Evolutionary conservation across 2,888 invertebrate species (phyloP), one percentile per base, ranked within the genome.

Genomic region (Sphaerophoria taeniata): DNA sequence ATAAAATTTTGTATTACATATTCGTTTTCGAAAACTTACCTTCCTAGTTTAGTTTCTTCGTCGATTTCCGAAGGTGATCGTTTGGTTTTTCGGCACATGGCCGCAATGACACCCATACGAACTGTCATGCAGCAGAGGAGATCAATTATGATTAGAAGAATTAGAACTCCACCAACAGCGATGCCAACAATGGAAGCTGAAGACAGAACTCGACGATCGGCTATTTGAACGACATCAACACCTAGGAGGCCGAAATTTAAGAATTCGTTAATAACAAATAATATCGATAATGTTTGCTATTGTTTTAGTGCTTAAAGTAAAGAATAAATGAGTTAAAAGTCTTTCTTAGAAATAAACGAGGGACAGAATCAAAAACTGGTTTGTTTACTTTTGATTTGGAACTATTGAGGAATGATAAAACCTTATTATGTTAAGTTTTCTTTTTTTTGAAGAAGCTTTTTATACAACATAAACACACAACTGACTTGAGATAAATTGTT

Each of bases 121-220:
- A 92, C 94, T 92, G 93, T 95, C 93, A 95, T 94, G 91, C 95
- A 96, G 90, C 98, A 97, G 49, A 96, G 94, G 7, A 98, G 93
- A 91, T 99, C 98, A 88, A 98, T 95, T 87, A 98, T 93, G 88
- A 98, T 93, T 83, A 98, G 93, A 87, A 98, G 94, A 87, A 97
- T 93, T 67, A 97, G 93, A 58, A 98, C 94, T 60, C 97, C 96
- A 53, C 95, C 96, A 80, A 98, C 93, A 43, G 98, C 96, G 88
- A 98, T 95, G 86, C 96, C 97, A 88, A 98, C 96, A 89, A 98
- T 96, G 76, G 96, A 94, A 12, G 95, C 95, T 39, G 92, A 92
- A 9, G 92, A 91, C 16, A 92, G 88, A 0, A 90, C 90, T 79
- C 89, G 91, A 45, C 90, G 89, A 56, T 91, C 90, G 5, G 91